Conservation (phyloP, 2,888 invertebrate species). For the Meganola albula region DNA sequence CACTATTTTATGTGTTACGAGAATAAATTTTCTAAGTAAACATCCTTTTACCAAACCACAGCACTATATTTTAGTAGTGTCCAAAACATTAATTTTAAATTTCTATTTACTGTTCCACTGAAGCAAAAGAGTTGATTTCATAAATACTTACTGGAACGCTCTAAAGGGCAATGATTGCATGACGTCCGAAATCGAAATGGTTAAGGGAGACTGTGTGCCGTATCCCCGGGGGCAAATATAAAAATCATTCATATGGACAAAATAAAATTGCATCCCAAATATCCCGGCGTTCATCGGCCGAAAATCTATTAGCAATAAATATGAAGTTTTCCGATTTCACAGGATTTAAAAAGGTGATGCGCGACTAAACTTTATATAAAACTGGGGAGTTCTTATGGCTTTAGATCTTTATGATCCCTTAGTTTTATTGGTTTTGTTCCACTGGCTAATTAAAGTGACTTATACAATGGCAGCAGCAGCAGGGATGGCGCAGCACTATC, state of each 20-base stretch:
- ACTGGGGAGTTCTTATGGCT: constrained; percentile 57
- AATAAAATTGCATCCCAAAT: constrained; percentile 77
- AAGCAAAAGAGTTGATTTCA: constrained; percentile 40
- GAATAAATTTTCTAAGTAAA: too few species aligned
- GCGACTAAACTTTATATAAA: constrained; percentile 47
- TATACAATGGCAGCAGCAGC: constrained; percentile 15
- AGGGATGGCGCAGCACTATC: too few species aligned
- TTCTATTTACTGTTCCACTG: constrained; percentile 35
- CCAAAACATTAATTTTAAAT: constrained; percentile 8
- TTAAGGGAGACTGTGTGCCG: constrained; percentile 46
- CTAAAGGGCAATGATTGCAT: constrained; percentile 47
- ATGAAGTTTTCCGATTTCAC: constrained; percentile 77
- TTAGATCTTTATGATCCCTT: constrained; percentile 60
- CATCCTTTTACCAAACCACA: not conserved
- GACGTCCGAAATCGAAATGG: constrained; percentile 63
- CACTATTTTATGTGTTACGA: too few species aligned
- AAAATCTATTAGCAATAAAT: constrained; percentile 78
- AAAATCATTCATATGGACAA: constrained; percentile 77
- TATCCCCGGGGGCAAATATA: constrained; percentile 66
- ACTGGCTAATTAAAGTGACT: constrained; percentile 36
- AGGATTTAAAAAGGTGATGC: constrained; percentile 66
- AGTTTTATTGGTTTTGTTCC: constrained; percentile 51
- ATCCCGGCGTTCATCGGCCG: constrained; percentile 70
- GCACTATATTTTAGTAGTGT: not conserved
- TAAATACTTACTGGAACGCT: constrained; percentile 39